These are phyloP conservation scores for Pseudochirops cupreus DNA, from an alignment of 2,797 vertebrate genomes.

Conservation along the genomic window DNA sequence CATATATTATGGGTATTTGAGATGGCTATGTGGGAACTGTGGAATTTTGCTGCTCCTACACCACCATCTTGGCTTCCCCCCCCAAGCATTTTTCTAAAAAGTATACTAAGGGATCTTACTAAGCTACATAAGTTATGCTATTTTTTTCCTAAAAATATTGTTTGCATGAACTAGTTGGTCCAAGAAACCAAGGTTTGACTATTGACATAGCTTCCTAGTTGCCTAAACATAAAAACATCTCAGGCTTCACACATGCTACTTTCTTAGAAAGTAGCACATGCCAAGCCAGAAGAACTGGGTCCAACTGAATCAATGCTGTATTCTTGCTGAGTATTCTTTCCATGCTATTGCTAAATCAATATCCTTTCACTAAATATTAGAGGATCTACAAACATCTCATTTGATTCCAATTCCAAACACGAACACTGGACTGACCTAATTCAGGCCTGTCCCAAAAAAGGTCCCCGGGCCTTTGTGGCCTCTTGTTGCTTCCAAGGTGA, in stretches of 20 bases:
- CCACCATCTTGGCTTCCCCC: too few relatives aligned
- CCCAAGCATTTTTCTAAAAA: too few relatives aligned
- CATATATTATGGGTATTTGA: too few relatives aligned
- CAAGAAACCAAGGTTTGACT: not conserved
- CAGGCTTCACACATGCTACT: not conserved
- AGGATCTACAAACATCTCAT: not conserved
- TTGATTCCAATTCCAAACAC: not conserved
- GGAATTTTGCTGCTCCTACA: too few relatives aligned
- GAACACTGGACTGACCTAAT: not conserved
- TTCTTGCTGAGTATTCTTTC: not conserved
- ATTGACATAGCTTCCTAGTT: not conserved
- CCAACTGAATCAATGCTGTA: not conserved
- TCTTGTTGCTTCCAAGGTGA: not conserved
- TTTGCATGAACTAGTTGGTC: not conserved
- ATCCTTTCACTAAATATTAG: not conserved
- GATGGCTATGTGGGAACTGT: too few relatives aligned
- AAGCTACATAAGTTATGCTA: not conserved
- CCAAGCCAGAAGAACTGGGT: not conserved
- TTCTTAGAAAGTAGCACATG: not conserved
- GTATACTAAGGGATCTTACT: not conserved
- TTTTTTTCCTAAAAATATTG: not conserved
- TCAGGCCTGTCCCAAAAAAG: too few relatives aligned
- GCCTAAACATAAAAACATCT: not conserved
- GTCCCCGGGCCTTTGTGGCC: too few relatives aligned
- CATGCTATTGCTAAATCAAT: not conserved